Conservation (phyloP, 2,113 vertebrate species). For the Xenopus borealis region DNA sequence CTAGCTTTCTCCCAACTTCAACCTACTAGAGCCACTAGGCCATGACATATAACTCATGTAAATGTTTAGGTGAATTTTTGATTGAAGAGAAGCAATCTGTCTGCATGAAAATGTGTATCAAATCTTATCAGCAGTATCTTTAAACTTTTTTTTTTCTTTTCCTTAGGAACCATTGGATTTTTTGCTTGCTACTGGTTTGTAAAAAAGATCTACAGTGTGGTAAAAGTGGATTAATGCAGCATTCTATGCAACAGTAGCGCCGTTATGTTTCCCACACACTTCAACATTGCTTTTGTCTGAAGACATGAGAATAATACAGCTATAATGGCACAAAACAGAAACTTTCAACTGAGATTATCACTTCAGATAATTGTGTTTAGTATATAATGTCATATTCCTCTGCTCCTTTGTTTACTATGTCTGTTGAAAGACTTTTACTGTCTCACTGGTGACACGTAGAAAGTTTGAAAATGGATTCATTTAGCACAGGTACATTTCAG, state of each 20-base stretch:
- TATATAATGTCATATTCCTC: slow-evolving; percentile 13
- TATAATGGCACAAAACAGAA: slow-evolving; percentile 39
- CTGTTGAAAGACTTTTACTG: too few relatives aligned
- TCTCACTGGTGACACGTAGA: too few relatives aligned
- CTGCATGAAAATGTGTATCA: too few relatives aligned
- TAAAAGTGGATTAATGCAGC: slow-evolving; percentile 83
- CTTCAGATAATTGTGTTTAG: slow-evolving; percentile 49
- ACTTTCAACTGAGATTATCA: slow-evolving; percentile 43
- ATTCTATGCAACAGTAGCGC: slow-evolving; percentile 48
- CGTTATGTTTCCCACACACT: slow-evolving; percentile 21
- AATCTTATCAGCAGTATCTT: too few relatives aligned
- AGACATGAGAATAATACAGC: slow-evolving; percentile 40
- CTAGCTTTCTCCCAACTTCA: too few relatives aligned
- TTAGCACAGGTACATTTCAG: too few relatives aligned
- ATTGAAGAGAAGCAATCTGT: too few relatives aligned
- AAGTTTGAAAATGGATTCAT: too few relatives aligned
- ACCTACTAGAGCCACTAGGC: too few relatives aligned
- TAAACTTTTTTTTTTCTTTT: slow-evolving; percentile 47
- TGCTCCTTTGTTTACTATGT: too few relatives aligned
- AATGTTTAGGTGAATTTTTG: too few relatives aligned
- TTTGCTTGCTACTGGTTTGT: slow-evolving; percentile 93
- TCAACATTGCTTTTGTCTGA: slow-evolving; percentile 42
- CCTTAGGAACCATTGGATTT: slow-evolving; percentile 82
- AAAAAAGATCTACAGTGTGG: slow-evolving; percentile 88
- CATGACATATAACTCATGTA: too few relatives aligned